Conservation (phyloP, 2,113 vertebrate genomes). For the Rhizomys pruinosus region DNA sequence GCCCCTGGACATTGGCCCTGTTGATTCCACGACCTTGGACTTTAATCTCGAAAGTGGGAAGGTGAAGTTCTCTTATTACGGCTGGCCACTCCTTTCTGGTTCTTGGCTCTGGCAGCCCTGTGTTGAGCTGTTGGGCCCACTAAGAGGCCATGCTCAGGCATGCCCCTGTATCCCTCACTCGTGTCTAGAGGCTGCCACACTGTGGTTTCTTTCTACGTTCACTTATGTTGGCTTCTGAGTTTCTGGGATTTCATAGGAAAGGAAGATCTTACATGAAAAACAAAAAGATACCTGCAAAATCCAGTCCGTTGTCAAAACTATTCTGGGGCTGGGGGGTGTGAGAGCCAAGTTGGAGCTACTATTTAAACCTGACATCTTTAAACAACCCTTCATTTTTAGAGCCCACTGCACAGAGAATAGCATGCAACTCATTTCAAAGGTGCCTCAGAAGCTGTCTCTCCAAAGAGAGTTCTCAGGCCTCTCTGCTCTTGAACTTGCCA, state of each 20-base stretch:
- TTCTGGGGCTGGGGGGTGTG: not conserved
- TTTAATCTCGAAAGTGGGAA: not conserved
- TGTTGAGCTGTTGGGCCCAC: not conserved
- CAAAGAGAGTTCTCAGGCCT: not conserved
- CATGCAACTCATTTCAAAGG: not conserved
- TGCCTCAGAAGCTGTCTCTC: too few species aligned
- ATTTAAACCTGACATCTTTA: not conserved
- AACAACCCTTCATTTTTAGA: not conserved
- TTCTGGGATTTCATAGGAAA: not conserved
- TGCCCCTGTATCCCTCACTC: not conserved
- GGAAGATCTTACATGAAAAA: not conserved
- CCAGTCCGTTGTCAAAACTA: not conserved
- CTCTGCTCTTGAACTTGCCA: not conserved
- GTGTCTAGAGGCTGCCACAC: not conserved
- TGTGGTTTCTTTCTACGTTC: not conserved
- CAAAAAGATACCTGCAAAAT: not conserved
- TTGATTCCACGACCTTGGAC: not conserved
- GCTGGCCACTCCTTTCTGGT: not conserved
- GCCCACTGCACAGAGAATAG: not conserved
- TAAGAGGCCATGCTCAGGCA: not conserved
- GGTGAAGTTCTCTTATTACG: not conserved
- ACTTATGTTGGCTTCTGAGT: not conserved
- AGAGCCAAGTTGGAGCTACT: not conserved
- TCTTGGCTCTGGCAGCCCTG: not conserved
- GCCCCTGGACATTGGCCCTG: accelerated